phyloP scores from a whole-genome alignment of 2,797 vertebrate genomes.

The Sebastes trivittatus region DNA sequence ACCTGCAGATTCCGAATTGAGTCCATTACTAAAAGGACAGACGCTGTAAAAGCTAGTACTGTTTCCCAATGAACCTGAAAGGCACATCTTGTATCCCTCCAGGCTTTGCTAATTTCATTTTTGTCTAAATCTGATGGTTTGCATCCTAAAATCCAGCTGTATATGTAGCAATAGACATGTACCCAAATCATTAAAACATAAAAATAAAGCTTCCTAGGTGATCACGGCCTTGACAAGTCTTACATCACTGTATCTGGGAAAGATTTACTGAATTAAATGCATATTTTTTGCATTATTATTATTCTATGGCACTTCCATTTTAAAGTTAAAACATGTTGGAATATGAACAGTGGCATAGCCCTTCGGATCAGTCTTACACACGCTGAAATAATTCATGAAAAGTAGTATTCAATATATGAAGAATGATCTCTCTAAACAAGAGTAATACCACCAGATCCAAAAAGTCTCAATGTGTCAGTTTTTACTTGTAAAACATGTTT shows the following conservation, averaged over 20 bases:
- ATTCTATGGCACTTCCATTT: slow-evolving; percentile 44
- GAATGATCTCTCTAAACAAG: not conserved
- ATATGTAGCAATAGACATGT: not conserved
- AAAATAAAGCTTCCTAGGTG: not conserved
- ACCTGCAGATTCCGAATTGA: too few species aligned
- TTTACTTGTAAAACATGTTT: not conserved
- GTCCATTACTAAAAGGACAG: not conserved
- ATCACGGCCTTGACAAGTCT: slow-evolving; percentile 2
- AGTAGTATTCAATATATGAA: not conserved
- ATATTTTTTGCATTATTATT: slow-evolving; percentile 14
- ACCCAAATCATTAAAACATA: not conserved
- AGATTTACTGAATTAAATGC: slow-evolving; percentile 35
- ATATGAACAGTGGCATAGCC: slow-evolving; percentile 55
- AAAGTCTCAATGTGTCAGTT: not conserved
- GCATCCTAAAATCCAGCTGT: not conserved
- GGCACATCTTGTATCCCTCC: not conserved
- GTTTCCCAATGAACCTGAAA: not conserved
- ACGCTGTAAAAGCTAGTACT: not conserved
- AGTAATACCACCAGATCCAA: not conserved
- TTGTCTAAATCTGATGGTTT: not conserved
- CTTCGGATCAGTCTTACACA: slow-evolving; percentile 59
- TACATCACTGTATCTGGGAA: not conserved
- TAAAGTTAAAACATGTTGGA: slow-evolving; percentile 8
- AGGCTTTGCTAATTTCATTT: not conserved
- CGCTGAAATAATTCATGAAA: not conserved